Conservation (phyloP, 2,888 invertebrate species). For the Melolontha melolontha region DNA sequence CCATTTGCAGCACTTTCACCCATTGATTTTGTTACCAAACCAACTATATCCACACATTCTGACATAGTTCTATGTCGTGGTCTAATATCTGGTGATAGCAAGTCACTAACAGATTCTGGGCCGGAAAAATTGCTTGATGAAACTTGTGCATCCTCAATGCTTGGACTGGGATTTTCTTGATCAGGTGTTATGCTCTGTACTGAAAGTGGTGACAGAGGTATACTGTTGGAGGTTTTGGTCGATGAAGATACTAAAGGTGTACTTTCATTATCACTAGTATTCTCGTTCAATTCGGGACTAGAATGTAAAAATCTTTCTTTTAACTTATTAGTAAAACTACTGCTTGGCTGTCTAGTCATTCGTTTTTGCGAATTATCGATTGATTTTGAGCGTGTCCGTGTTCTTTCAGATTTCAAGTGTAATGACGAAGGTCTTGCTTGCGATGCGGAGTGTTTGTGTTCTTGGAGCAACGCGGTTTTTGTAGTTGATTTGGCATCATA, state of each 20-base stretch:
- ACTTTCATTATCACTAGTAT: slow-evolving; percentile 73
- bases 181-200: slow-evolving; percentile 39
- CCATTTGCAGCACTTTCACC: slow-evolving; percentile 56
- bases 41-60: slow-evolving; percentile 54
- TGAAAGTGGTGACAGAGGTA: slow-evolving; percentile 53
- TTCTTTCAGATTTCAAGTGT: slow-evolving; percentile 54
- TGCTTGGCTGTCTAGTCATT: slow-evolving; percentile 51
- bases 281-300: slow-evolving; percentile 58
- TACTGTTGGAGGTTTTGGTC: slow-evolving; percentile 55
- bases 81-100: slow-evolving; percentile 24
- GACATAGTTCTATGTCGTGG: slow-evolving; percentile 55
- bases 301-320: slow-evolving; percentile 63
- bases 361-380: slow-evolving; percentile 57
- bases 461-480: slow-evolving; percentile 50
- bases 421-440: slow-evolving; percentile 57
- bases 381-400: slow-evolving; percentile 59
- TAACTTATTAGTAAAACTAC: slow-evolving; percentile 59
- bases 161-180: slow-evolving; percentile 51
- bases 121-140: slow-evolving; percentile 25
- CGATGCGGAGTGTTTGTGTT: slow-evolving; percentile 50
- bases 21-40: slow-evolving; percentile 51
- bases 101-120: slow-evolving; percentile 20
- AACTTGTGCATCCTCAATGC: slow-evolving; percentile 25
- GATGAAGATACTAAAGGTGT: slow-evolving; percentile 69
- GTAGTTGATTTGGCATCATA: slow-evolving; percentile 51